Percentiles rank a stretch among this genome's conserved stretches.
These are phyloP conservation scores for Macrotrachela quadricornifera DNA, from an alignment of 1,140 invertebrate species.

Conservation along the genomic window DNA sequence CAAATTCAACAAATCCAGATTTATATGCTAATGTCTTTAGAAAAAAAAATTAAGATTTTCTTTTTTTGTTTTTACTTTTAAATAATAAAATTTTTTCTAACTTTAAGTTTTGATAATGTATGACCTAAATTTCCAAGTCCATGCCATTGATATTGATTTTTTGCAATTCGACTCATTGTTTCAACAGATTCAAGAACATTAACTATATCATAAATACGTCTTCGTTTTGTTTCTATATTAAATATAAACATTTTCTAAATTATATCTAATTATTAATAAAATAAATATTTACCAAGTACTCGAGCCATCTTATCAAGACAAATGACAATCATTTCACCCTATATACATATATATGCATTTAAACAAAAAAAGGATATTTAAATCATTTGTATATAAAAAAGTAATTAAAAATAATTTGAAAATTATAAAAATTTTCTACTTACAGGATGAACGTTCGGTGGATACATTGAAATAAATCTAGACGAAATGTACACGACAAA, in stretches of 20 bases:
- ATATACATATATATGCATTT: no score
- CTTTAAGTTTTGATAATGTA: constrained; percentile 29
- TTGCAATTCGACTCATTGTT: constrained; percentile 38
- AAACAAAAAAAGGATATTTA: no score
- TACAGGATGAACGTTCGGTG: no score
- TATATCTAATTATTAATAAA: not conserved
- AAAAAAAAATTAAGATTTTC: no score
- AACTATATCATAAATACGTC: constrained; percentile 53
- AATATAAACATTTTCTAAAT: not conserved
- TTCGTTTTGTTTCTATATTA: constrained; percentile 16
- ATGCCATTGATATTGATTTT: constrained; percentile 33
- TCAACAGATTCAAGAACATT: constrained; percentile 50
- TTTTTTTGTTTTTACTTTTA: no score
- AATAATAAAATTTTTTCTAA: constrained; percentile 9
- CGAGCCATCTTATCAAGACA: constrained; percentile 3
- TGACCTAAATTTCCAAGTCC: constrained; percentile 26
- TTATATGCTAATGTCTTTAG: no score
- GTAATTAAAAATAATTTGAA: no score
- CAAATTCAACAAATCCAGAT: no score
- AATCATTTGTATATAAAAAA: no score
- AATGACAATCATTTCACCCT: not conserved
- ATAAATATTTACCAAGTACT: not conserved
- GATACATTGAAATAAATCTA: no score
- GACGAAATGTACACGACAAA: no score
- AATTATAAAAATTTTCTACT: no score